Base-by-base conservation (phyloP, 2,888 invertebrate species). In the Aphidius colemani region DNA sequence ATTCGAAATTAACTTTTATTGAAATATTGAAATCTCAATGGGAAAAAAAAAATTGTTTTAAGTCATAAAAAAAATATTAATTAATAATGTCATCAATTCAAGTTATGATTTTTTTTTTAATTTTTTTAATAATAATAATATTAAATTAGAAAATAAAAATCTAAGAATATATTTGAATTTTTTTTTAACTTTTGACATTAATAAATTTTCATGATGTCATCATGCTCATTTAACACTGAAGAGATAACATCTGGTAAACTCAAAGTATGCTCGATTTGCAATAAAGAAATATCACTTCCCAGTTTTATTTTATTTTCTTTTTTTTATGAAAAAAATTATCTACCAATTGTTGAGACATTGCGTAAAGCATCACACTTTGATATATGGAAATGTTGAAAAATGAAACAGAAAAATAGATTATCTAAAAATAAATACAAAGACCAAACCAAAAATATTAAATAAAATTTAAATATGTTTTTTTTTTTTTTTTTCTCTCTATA, bases 331-430 rank as follows among this genome's bases (percentile, higher is more conserved):
- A 30, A 30, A 30, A 30, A 30, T 30, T 30, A 30, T 30, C 30
- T 30, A 30, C 30, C 30, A 30, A 30, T 30, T 30, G 30, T 30
- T 30, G 30, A 30, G 30, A 30, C 30, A 30, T 30, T 30, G 30
- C 30, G 30, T 30, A 30, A 30, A 7, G 48, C 60, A 60, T 51
- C 39, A n/a, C 10, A 44, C 11, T 45, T 46, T 53, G 60, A 64
- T 64, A 45, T 61, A 64, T 60, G 13, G 45, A 56, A 51, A 10
- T 13, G 48, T 39, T 41, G 11, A 53, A 48, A 57, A 61, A 51
- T 50, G 41, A 61, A 41, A 43, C 58, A 53, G 45, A 58, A 61
- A 57, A 53, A 58, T 46, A 58, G 61, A 46, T 11, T 53, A 61
- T 45, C 53, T 55, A 57, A 46, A 58, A 58, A 58, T 46, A 57